phyloP scores from a whole-genome alignment of 2,797 vertebrate genomes.

The Aythya fuligula region DNA sequence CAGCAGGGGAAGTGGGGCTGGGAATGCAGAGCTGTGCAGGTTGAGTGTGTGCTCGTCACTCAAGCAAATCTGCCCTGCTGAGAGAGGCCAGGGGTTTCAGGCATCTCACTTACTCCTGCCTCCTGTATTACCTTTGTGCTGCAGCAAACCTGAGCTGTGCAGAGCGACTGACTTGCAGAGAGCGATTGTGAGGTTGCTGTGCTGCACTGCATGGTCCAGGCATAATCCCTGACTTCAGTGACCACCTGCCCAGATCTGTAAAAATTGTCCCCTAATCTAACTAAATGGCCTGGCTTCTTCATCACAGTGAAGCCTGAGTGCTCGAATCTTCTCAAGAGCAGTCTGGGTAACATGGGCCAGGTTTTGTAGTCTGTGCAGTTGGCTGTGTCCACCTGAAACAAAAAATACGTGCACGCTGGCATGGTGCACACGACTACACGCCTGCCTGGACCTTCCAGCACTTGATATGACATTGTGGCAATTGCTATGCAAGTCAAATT shows the following conservation, averaged over 20 bases:
- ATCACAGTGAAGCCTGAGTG: not conserved
- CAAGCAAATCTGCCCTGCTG: not conserved
- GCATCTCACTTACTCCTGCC: fast-evolving
- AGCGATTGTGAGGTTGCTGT: fast-evolving
- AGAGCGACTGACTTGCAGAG: fast-evolving
- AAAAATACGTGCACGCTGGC: not conserved
- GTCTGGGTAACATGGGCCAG: not conserved
- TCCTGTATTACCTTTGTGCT: fast-evolving
- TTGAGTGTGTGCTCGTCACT: not conserved
- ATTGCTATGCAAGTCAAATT: not conserved
- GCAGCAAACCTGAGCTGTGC: not conserved
- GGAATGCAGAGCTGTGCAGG: not conserved
- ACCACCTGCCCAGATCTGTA: not conserved
- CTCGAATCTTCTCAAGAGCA: not conserved
- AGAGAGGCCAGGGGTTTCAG: not conserved
- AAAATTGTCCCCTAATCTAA: not conserved
- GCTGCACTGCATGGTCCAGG: fast-evolving
- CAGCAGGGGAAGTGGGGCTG: not conserved
- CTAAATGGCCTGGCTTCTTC: not conserved
- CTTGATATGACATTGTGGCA: not conserved
- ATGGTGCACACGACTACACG: fast-evolving
- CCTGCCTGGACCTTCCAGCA: not conserved
- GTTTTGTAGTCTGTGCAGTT: not conserved
- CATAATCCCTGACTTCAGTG: not conserved
- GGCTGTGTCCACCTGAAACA: not conserved